Evolutionary conservation across 2,888 invertebrate species (phyloP).

Genomic region (Prosopocoilus inquinatus): DNA sequence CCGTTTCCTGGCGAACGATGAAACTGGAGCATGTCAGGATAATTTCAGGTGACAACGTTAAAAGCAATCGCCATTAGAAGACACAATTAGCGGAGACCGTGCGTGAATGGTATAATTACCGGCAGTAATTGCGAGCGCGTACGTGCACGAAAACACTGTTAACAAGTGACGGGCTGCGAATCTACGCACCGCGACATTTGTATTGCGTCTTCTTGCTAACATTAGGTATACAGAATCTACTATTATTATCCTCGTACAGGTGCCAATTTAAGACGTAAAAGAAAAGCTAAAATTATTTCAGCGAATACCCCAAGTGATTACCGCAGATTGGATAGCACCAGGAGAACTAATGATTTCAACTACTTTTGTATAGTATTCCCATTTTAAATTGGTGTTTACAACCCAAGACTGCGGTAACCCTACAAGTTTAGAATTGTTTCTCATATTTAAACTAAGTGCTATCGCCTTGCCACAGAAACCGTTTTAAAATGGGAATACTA

Average conservation of each 20-base stretch:
- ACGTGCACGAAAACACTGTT: constrained; percentile 14
- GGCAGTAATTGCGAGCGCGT: constrained; percentile 7
- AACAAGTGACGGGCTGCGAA: not conserved
- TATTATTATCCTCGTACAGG: not conserved
- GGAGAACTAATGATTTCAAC: too few species aligned
- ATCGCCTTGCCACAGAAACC: too few species aligned
- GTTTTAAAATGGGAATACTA: too few species aligned
- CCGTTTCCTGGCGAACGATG: too few species aligned
- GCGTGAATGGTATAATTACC: constrained; percentile 12
- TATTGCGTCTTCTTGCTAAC: not conserved
- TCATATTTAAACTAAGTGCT: too few species aligned
- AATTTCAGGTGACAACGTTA: constrained; percentile 2
- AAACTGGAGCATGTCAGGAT: not conserved
- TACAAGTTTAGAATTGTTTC: too few species aligned
- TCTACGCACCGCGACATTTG: not conserved
- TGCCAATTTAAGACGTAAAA: not conserved
- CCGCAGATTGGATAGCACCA: too few species aligned
- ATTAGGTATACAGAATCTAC: too few species aligned
- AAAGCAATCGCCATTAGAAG: constrained; percentile 8
- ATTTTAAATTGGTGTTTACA: too few species aligned
- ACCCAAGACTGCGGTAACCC: too few species aligned
- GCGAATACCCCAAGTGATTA: not conserved
- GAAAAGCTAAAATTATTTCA: not conserved
- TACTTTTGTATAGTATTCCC: too few species aligned
- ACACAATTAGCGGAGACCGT: constrained; percentile 11